phyloP scores from a whole-genome alignment of 2,797 vertebrate species.

The Phylloscopus collybita region DNA sequence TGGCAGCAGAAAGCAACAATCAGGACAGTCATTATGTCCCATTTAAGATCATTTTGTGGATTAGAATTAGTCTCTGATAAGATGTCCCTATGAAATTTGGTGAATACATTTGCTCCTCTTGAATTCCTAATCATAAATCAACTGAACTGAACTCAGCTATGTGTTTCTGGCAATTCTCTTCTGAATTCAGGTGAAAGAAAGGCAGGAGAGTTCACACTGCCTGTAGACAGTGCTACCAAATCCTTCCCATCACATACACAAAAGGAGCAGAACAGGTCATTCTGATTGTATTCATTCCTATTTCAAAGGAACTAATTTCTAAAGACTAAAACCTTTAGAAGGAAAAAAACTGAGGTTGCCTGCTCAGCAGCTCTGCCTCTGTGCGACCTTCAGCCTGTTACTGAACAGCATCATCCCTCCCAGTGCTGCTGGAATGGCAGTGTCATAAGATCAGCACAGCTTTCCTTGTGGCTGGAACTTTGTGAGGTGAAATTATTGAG shows the following conservation, averaged over 20 bases:
- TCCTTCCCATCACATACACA: background rate
- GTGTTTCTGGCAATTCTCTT: background rate
- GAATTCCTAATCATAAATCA: constrained; percentile 39
- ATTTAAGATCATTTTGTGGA: constrained; percentile 18
- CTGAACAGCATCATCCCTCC: background rate
- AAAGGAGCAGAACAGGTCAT: constrained; percentile 9
- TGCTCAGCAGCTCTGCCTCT: background rate
- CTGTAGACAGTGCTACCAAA: background rate
- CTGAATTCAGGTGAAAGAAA: constrained; percentile 9
- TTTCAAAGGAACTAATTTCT: constrained; percentile 7
- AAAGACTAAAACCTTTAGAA: background rate
- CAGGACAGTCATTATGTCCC: background rate
- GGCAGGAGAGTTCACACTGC: background rate
- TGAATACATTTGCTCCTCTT: constrained; percentile 28
- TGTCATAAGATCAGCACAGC: rapidly evolving
- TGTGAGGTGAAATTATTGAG: background rate
- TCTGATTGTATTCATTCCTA: background rate
- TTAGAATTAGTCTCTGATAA: constrained; percentile 34
- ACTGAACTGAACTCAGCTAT: background rate
- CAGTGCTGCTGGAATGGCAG: rapidly evolving
- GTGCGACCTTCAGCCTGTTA: background rate
- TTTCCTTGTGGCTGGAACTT: background rate
- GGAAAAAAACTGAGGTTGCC: background rate
- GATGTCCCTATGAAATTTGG: background rate
- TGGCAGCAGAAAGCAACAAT: background rate